Evolutionary conservation across 2,113 vertebrate genomes (phyloP).

Genomic region (Naja naja): DNA sequence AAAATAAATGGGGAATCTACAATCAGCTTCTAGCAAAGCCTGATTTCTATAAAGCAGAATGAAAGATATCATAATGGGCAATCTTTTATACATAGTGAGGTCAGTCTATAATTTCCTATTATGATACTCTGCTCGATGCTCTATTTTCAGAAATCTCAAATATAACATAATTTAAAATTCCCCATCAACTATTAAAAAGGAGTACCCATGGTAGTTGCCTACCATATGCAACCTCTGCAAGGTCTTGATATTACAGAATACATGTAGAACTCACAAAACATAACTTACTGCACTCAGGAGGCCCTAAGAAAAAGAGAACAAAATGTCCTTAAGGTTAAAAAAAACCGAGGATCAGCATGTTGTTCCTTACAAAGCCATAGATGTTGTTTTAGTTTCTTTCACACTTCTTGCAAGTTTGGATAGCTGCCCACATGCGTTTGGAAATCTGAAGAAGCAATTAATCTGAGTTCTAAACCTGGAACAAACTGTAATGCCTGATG

Average conservation of each 20-base stretch:
- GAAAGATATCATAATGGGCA: neutral
- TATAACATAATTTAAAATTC: constrained; percentile 23
- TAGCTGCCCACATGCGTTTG: neutral
- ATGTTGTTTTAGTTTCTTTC: constrained; percentile 2
- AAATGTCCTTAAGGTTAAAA: constrained; percentile 23
- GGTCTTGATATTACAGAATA: neutral
- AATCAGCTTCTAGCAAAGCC: neutral
- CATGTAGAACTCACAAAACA: neutral
- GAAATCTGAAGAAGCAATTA: neutral
- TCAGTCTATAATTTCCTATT: constrained; percentile 7
- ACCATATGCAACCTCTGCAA: neutral
- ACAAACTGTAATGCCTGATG: neutral
- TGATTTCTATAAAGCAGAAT: constrained; percentile 6
- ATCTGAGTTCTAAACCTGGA: neutral
- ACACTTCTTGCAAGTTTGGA: neutral
- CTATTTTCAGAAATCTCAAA: constrained; percentile 15
- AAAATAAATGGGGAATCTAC: constrained; percentile 7
- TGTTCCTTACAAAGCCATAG: neutral
- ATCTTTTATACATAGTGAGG: constrained; percentile 7
- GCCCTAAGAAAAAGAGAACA: constrained; percentile 1
- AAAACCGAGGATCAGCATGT: neutral
- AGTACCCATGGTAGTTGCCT: neutral
- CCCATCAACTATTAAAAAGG: neutral
- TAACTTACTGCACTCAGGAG: neutral
- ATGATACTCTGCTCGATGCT: neutral